phyloP scores from a whole-genome alignment of 2,113 vertebrate genomes.

The Lamprologus ornatipinnis region DNA sequence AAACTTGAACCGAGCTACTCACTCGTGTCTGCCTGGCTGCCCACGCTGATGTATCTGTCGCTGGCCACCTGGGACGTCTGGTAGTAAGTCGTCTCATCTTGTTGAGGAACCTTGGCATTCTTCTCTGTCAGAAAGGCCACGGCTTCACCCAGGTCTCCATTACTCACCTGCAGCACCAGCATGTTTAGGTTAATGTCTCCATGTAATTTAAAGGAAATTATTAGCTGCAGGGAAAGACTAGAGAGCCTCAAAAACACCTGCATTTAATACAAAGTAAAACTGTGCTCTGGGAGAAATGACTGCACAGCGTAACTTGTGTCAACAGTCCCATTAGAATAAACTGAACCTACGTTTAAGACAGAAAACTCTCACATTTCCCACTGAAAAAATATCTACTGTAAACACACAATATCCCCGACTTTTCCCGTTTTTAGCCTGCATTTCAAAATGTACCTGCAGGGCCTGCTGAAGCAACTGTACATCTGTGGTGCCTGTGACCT shows the following conservation, averaged over 20 bases:
- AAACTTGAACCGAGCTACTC: conserved; percentile 43
- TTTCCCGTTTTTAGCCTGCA: not conserved
- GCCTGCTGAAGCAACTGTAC: conserved; percentile 93
- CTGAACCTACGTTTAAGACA: not conserved
- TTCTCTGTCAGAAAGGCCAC: conserved; percentile 92
- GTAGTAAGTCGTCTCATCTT: conserved; percentile 88
- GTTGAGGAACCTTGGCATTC: conserved; percentile 89
- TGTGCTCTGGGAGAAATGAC: not conserved
- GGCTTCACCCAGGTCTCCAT: conserved; percentile 91
- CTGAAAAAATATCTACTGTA: not conserved
- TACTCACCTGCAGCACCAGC: conserved; percentile 79
- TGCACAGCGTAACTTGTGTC: not conserved
- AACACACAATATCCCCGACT: not conserved
- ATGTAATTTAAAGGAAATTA: not conserved
- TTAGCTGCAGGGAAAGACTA: not conserved
- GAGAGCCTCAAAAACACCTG: not conserved
- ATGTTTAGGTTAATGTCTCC: not conserved
- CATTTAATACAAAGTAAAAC: not conserved
- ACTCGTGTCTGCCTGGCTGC: conserved; percentile 96
- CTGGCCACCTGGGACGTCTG: conserved; percentile 89
- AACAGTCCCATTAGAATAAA: not conserved
- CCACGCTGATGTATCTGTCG: conserved; percentile 95
- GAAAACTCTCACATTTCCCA: not conserved
- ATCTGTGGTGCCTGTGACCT: conserved; percentile 96
- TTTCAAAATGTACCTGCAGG: conserved; percentile 78